Conservation (phyloP, 2,797 vertebrate genomes). For the Poeciliopsis paucimaculata region DNA sequence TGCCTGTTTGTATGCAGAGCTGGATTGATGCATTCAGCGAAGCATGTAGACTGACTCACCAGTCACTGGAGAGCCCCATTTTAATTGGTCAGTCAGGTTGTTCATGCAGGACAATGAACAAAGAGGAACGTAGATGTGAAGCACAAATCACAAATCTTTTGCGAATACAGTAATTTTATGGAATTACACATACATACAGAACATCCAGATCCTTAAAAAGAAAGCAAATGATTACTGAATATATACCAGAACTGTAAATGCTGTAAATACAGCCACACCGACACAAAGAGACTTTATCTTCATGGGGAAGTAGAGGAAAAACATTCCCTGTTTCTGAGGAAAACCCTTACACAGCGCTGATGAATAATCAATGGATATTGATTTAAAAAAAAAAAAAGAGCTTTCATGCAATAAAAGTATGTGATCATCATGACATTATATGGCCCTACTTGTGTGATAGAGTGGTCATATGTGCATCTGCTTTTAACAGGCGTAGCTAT, state of each 20-base stretch:
- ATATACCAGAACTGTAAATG: conserved; percentile 13
- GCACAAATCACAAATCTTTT: conserved; percentile 1
- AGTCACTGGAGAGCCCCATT: conserved; percentile 18
- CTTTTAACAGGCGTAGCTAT: conserved; percentile 88
- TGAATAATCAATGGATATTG: conserved; percentile 73
- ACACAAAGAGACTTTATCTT: conserved; percentile 30
- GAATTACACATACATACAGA: not conserved
- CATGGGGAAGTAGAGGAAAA: conserved; percentile 36
- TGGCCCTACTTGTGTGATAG: conserved; percentile 23
- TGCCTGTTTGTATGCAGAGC: conserved; percentile 22
- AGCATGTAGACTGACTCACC: conserved; percentile 40
- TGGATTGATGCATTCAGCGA: conserved; percentile 51
- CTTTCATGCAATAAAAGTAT: conserved; percentile 25
- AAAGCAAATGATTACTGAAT: conserved; percentile 38
- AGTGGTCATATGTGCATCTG: conserved; percentile 38
- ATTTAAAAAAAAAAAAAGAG: conserved; percentile 43
- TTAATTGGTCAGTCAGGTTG: conserved; percentile 40
- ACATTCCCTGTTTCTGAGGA: conserved; percentile 55
- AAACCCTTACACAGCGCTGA: conserved; percentile 63
- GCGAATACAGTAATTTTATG: conserved; percentile 26
- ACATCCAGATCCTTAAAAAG: conserved; percentile 22
- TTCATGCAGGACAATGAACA: conserved; percentile 27
- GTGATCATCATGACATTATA: conserved; percentile 27
- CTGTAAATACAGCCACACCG: not conserved
- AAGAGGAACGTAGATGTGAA: conserved; percentile 22